phyloP scores from a whole-genome alignment of 2,888 invertebrate species.

The Coelopa pilipes region DNA sequence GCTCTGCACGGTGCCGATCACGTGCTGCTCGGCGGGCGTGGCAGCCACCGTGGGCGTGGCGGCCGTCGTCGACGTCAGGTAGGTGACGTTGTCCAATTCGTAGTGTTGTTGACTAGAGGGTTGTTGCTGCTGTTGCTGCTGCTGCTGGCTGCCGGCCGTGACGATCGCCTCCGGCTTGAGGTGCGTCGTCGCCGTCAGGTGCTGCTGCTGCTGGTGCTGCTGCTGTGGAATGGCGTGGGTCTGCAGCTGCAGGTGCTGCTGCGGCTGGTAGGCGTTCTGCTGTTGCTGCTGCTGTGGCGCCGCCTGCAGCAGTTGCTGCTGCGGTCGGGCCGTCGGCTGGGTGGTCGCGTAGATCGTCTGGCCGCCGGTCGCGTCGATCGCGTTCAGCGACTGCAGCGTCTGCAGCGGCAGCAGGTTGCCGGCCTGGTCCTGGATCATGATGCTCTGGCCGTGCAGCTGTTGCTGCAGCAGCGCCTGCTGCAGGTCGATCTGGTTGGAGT shows the following conservation, averaged over 20 bases:
- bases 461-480: conserved; percentile 64
- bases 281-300: conserved; percentile 37
- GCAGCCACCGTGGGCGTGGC: conserved; percentile 50
- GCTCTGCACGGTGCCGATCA: conserved; percentile 64
- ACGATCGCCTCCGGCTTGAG: conserved; percentile 18
- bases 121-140: conserved; percentile 42
- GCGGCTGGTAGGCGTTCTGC: conserved; percentile 40
- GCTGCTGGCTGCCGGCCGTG: conserved; percentile 44
- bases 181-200: conserved; percentile 6
- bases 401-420: conserved; percentile 63
- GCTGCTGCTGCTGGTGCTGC: conserved; percentile 46
- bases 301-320: conserved; percentile 50
- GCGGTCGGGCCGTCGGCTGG: conserved; percentile 45
- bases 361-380: conserved; percentile 51
- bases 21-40: conserved; percentile 57
- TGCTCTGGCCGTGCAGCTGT: conserved; percentile 63
- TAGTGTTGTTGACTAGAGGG: conserved; percentile 52
- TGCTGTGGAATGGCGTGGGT: conserved; percentile 38
- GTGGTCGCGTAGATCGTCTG: conserved; percentile 58
- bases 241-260: conserved; percentile 42
- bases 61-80: conserved; percentile 57
- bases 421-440: conserved; percentile 64
- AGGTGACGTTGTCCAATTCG: conserved; percentile 63
- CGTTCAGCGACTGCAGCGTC: conserved; percentile 48
- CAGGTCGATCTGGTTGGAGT: conserved; percentile 63